Percentiles rank a stretch among this genome's conserved stretches.
These are phyloP conservation scores for Nettapus auritus DNA, from an alignment of 2,113 vertebrate species.

Conservation along the genomic window DNA sequence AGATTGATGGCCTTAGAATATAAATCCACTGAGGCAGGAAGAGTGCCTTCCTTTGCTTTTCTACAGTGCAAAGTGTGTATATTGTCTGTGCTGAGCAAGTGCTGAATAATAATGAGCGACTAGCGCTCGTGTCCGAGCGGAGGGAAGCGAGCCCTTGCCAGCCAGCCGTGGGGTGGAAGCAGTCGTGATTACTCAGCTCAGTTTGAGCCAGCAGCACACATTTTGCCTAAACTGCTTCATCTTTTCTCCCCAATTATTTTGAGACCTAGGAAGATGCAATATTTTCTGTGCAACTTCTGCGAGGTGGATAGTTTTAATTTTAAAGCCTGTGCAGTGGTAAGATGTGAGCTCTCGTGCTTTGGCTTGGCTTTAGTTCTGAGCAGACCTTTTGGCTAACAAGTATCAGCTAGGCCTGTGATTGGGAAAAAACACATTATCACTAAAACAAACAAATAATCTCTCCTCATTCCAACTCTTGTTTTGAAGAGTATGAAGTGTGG, in stretches of 20 bases:
- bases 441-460: background rate
- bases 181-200: background rate
- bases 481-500: background rate
- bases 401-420: background rate
- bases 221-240: background rate
- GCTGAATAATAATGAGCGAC: background rate
- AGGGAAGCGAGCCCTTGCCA: background rate
- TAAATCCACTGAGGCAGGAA: background rate
- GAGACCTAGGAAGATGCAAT: background rate
- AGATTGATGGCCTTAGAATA: conserved; percentile 4
- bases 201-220: rapidly evolving
- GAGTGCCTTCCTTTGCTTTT: background rate
- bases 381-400: background rate
- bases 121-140: background rate
- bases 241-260: background rate
- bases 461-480: background rate
- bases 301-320: background rate
- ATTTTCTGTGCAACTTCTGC: background rate
- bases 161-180: background rate
- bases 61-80: background rate
- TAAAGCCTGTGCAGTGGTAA: background rate
- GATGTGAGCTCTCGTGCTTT: background rate
- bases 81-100: background rate
- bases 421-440: background rate
- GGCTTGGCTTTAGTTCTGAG: background rate